These are phyloP conservation scores for Aegithalos caudatus DNA, from an alignment of 2,113 vertebrate genomes.

Conservation along the genomic window DNA sequence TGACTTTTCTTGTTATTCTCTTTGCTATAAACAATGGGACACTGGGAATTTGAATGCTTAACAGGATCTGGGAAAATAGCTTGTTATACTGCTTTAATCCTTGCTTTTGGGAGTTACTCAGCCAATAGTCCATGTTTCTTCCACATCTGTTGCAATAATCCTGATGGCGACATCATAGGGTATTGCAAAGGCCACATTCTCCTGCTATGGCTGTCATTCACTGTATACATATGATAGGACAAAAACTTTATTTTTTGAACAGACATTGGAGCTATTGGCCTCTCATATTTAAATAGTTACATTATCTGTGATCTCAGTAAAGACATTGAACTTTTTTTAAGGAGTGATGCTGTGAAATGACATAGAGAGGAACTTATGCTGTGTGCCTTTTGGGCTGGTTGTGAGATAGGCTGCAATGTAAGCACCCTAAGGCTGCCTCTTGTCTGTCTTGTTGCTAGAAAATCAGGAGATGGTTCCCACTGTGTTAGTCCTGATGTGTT, in stretches of 20 bases:
- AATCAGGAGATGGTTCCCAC: background rate
- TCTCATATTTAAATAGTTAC: background rate
- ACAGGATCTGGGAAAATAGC: background rate
- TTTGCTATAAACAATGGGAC: background rate
- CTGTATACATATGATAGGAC: background rate
- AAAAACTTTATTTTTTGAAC: background rate
- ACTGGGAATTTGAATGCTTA: constrained; percentile 1
- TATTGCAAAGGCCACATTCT: background rate
- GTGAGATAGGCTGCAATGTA: background rate
- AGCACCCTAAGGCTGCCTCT: background rate
- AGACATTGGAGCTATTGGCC: background rate
- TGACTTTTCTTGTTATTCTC: background rate
- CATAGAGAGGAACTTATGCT: accelerated
- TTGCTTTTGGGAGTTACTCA: background rate
- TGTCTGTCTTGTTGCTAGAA: background rate
- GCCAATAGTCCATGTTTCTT: background rate
- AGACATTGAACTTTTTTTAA: background rate
- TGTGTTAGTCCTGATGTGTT: background rate
- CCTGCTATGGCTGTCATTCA: background rate
- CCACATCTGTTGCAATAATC: background rate
- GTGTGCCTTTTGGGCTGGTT: background rate
- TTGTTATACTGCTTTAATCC: background rate
- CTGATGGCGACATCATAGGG: accelerated
- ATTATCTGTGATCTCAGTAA: background rate
- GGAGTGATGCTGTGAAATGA: background rate